These are phyloP conservation scores for Orthosia gracilis DNA, from an alignment of 2,888 invertebrate genomes.

Conservation along the genomic window DNA sequence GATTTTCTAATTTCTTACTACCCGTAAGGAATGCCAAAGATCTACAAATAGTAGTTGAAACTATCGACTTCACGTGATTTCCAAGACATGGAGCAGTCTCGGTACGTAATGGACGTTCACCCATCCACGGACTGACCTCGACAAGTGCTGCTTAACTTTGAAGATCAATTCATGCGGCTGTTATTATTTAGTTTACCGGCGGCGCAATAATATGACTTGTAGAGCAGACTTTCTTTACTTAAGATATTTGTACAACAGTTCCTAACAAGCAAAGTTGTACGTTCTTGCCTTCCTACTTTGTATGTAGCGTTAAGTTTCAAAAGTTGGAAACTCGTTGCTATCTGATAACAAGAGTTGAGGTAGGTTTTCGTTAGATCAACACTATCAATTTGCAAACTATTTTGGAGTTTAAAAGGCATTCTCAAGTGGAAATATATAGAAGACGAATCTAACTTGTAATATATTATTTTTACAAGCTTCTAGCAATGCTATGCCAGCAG, in stretches of 20 bases:
- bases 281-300: neutral
- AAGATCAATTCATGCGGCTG: neutral
- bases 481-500: too few relatives aligned
- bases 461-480: neutral
- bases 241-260: neutral
- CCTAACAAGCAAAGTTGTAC: conserved; percentile 1
- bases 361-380: neutral
- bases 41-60: neutral
- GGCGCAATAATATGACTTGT: conserved; percentile 2
- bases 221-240: conserved; percentile 3
- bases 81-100: neutral
- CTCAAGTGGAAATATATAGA: neutral
- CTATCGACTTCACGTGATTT: neutral
- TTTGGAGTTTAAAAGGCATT: neutral
- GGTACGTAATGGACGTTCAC: neutral
- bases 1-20: neutral
- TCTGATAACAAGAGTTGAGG: neutral
- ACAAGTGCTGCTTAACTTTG: neutral
- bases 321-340: neutral
- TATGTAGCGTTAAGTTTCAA: neutral
- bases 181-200: neutral
- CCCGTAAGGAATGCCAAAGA: neutral
- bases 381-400: neutral
- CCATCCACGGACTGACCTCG: neutral
- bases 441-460: neutral